Conservation (phyloP, 1,140 invertebrate species). For the Dinoponera quadriceps region DNA sequence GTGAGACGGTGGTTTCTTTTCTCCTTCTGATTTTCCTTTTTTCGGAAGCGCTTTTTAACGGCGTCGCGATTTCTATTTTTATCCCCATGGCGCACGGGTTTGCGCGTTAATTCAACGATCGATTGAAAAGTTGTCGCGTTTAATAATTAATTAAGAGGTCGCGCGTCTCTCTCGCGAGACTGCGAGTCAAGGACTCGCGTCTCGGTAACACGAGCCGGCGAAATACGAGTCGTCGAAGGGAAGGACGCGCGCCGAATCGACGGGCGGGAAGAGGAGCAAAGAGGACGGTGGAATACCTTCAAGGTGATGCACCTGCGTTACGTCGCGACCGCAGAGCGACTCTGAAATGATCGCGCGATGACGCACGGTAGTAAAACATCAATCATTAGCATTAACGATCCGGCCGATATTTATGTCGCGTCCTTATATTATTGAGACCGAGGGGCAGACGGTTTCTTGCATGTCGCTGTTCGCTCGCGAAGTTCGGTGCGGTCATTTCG, state of each 20-base stretch:
- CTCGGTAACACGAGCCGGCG: constrained; percentile 25
- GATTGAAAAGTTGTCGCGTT: too few relatives aligned
- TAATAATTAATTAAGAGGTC: too few relatives aligned
- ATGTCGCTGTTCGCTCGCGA: not conserved
- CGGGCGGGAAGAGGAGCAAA: constrained; percentile 29
- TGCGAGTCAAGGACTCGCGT: constrained; percentile 38
- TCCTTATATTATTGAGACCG: constrained; percentile 40
- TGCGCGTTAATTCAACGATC: too few relatives aligned
- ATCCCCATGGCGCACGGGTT: too few relatives aligned
- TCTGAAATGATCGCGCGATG: constrained; percentile 52
- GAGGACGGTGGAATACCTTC: constrained; percentile 22
- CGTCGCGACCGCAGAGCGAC: constrained; percentile 13
- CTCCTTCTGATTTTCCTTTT: not conserved
- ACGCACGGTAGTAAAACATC: constrained; percentile 65
- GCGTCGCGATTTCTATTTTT: not conserved
- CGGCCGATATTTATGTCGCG: constrained; percentile 15
- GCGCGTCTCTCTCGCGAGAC: not conserved
- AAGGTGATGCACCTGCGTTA: constrained; percentile 50
- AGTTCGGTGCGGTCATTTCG: not conserved
- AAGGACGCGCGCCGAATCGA: constrained; percentile 49
- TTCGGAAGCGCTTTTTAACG: not conserved
- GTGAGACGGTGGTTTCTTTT: not conserved
- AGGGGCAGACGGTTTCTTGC: constrained; percentile 26
- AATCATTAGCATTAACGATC: constrained; percentile 72
- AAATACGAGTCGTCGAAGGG: constrained; percentile 30